Conservation (phyloP, 2,113 vertebrate species). For the Ornithorhynchus anatinus region DNA sequence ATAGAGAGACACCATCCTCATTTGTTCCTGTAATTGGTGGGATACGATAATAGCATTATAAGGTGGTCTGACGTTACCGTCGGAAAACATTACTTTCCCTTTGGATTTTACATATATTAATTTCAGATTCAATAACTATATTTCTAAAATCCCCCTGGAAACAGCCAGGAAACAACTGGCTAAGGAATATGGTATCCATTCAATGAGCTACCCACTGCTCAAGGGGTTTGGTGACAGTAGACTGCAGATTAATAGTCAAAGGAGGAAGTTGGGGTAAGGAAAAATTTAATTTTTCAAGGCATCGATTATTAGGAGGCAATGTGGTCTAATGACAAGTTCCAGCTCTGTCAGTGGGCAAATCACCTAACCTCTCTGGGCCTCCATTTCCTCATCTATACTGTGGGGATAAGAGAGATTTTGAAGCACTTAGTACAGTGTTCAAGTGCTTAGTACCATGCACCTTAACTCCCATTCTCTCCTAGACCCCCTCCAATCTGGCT, state of each 20-base stretch:
- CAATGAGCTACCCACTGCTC: too few relatives aligned
- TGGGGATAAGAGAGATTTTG: too few relatives aligned
- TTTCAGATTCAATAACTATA: slow-evolving; percentile 7
- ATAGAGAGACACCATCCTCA: not conserved
- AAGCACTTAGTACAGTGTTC: too few relatives aligned
- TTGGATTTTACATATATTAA: not conserved
- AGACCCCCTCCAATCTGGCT: too few relatives aligned
- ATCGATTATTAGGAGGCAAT: too few relatives aligned
- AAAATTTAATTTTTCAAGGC: not conserved
- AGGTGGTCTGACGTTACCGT: not conserved
- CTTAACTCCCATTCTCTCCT: too few relatives aligned
- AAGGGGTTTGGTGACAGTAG: too few relatives aligned
- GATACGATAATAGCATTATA: not conserved
- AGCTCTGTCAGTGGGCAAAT: too few relatives aligned
- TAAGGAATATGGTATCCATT: not conserved
- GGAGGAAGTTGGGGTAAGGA: not conserved
- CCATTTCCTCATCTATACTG: too few relatives aligned
- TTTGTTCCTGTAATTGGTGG: not conserved
- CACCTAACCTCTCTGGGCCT: too few relatives aligned
- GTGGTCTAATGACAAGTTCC: too few relatives aligned
- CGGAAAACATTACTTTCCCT: not conserved
- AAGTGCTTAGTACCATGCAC: too few relatives aligned
- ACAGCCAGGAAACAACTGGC: not conserved
- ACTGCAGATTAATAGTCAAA: not conserved
- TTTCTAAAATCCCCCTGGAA: not conserved